These are phyloP conservation scores for Porites evermanni DNA, from an alignment of 92 coral and sea anemone species.

Conservation along the genomic window DNA sequence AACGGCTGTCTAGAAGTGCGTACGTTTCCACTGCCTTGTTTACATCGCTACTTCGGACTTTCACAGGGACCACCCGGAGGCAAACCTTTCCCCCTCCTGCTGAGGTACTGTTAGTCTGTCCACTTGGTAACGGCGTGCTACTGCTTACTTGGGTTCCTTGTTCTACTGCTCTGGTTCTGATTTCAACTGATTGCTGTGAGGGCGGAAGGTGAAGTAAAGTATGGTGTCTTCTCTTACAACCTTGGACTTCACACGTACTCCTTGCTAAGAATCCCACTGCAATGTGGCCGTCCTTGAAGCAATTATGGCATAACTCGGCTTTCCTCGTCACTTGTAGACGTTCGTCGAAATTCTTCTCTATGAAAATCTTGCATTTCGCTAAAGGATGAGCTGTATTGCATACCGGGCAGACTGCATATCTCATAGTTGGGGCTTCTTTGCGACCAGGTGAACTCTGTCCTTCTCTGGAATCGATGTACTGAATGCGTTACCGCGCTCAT, in stretches of 20 bases:
- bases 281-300: conserved; percentile 1
- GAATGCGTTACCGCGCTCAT: too few species aligned
- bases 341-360: too few species aligned
- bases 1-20: conserved; percentile 60
- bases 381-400: too few species aligned
- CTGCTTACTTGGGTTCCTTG: neutral
- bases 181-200: neutral
- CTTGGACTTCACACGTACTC: conserved; percentile 6
- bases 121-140: neutral
- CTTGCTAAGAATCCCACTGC: neutral
- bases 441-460: too few species aligned
- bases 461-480: too few species aligned
- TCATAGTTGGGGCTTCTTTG: too few species aligned
- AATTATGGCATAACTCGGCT: neutral
- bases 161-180: neutral
- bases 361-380: too few species aligned
- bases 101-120: conserved; percentile 12
- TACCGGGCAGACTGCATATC: too few species aligned
- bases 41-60: neutral
- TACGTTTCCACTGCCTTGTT: conserved; percentile 38
- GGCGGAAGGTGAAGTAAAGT: conserved; percentile 10
- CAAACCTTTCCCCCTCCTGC: neutral
- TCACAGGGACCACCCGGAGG: conserved; percentile 12
- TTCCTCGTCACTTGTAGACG: neutral
- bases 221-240: conserved; percentile 15